Evolutionary conservation across 2,797 vertebrate species (phyloP), one percentile per base, ranked within the genome.

Genomic region (Eupleurogrammus muticus): DNA sequence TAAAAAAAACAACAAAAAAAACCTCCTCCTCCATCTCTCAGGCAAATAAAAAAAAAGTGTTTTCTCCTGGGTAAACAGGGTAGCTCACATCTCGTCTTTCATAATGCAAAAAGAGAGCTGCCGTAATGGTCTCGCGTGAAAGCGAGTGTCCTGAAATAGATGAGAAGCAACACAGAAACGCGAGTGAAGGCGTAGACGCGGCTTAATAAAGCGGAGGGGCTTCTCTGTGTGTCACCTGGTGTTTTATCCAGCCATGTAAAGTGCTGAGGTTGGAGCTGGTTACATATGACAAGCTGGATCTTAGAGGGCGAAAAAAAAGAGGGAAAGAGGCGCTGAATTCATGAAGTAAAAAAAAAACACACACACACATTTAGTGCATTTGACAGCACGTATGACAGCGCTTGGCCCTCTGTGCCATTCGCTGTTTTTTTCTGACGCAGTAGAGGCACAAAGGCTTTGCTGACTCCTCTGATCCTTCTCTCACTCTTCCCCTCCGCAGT

Each of bases 341-440:
- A 77, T 54, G 23, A 61, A 80, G 77, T 73, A 61, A 80, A 82
- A 83, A 69, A 42, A 49, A 47, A 21, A 62, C n/a, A n/a, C n/a
- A 63, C 44, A 52, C 42, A 73, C 54, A 66, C 57, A 67, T 70
- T 72, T n/a, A 68, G 77, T 68, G 77, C 66, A 72, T 88, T 72
- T 91, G 88, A 86, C 87, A 91, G 84, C 77, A 66, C 24, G 58
- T 83, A 82, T 90, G 89, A 85, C 89, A 90, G 81, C 19, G 75
- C 83, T 65, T 79, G 84, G 86, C 85, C 68, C 83, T 77, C 63
- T 81, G 84, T 82, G 87, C 72, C 75, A 69, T 77, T 73, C 63
- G 70, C 81, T 78, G 81, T n/a, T n/a, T n/a, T 68, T 77, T 80
- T 83, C 73, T 84, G 81, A 88, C 58, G 77, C 76, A 68, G 75